Conservation (phyloP, 2,797 vertebrate genomes). For the Prunella strophiata region DNA sequence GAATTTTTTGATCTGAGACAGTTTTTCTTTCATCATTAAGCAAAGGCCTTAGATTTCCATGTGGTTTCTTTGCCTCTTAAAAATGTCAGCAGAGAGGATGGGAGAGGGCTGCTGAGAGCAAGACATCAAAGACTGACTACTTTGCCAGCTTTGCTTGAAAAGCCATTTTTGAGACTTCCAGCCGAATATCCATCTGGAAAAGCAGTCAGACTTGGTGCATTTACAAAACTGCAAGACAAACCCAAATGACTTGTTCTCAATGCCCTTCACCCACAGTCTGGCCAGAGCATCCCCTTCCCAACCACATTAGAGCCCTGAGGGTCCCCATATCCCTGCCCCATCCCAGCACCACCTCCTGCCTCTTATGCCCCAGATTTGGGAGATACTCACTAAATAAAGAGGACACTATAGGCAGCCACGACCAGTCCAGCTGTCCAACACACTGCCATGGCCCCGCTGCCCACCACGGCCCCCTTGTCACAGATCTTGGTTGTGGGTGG, state of each 20-base stretch:
- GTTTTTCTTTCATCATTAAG: neutral
- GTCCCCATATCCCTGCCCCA: neutral
- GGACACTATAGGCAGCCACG: conserved; percentile 63
- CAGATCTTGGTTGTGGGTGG: conserved; percentile 79
- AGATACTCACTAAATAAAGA: conserved; percentile 80
- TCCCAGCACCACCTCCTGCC: neutral
- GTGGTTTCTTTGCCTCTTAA: neutral
- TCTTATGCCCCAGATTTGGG: accelerated
- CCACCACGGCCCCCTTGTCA: conserved; percentile 70
- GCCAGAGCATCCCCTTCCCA: neutral
- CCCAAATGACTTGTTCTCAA: neutral
- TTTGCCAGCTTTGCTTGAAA: neutral
- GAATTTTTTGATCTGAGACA: neutral
- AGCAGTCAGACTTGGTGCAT: neutral
- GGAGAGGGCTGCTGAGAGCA: neutral
- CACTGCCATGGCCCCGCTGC: conserved; percentile 55
- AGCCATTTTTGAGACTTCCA: neutral
- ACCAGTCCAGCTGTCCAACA: conserved; percentile 68
- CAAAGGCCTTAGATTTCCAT: neutral
- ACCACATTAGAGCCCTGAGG: accelerated
- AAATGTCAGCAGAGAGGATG: neutral
- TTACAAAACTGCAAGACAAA: neutral
- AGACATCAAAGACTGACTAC: neutral
- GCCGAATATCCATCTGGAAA: neutral
- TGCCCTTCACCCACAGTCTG: neutral